Evolutionary conservation across 2,888 invertebrate genomes (phyloP).

Genomic region (Leptinotarsa haldemani): DNA sequence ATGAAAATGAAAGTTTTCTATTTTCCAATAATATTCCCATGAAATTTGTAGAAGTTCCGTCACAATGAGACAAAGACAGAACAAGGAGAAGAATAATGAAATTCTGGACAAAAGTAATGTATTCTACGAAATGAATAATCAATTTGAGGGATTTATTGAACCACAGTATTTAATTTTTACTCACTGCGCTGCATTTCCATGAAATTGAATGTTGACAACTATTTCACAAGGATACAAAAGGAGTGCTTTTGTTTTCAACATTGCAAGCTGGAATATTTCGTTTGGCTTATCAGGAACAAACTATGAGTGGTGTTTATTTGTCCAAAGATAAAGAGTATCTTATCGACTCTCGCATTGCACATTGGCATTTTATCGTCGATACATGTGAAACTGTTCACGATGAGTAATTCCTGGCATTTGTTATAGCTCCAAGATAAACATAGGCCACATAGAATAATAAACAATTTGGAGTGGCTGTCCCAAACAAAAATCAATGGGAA

Average conservation of each 20-base stretch:
- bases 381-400: neutral
- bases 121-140: too few species aligned
- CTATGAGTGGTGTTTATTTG: conserved; percentile 16
- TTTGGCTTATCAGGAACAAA: neutral
- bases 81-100: too few species aligned
- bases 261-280: conserved; percentile 1
- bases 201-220: neutral
- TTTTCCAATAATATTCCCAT: too few species aligned
- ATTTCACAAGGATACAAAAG: neutral
- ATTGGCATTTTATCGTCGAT: conserved; percentile 6
- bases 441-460: neutral
- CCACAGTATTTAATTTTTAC: neutral
- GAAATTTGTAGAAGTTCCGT: too few species aligned
- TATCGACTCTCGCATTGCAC: neutral
- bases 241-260: neutral
- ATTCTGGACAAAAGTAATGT: too few species aligned
- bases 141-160: too few species aligned
- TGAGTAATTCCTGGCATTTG: neutral
- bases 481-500: neutral
- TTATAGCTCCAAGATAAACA: neutral
- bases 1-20: too few species aligned
- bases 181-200: neutral
- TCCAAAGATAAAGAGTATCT: conserved; percentile 6
- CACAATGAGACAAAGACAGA: too few species aligned
- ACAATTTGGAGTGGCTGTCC: neutral